Base-by-base conservation (phyloP, 1,140 invertebrate genomes). In the Drosophila kanapiae region DNA sequence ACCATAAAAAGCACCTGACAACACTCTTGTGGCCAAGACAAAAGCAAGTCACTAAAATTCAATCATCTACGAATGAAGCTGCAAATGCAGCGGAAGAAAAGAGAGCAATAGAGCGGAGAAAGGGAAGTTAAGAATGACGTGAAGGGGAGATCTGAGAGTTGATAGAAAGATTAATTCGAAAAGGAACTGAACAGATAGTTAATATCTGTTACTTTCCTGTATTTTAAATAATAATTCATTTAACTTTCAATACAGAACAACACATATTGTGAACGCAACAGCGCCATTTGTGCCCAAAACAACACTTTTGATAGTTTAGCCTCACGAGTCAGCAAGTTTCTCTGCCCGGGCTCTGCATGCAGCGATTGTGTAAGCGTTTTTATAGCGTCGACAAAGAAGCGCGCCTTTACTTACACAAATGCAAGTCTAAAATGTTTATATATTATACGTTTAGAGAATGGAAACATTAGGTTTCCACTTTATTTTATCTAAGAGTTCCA, bases 1-100 rank as follows among this genome's bases (percentile, higher is more conserved):
- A 51, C 70, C 70, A 74, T 74, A 74, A 74, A 74, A 74, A 74
- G 45, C 70, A 74, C 70, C 70, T 74, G 70, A 72, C 70, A 72
- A 60, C 69, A 72, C 68, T 60, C 48, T 60, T 60, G 70, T 75
- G 69, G 71, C 57, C 70, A 58, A 75, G 51, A 62, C 47, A 48
- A 71, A 74, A 63, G 23, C 53, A n/a, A 49, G 68, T 68, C 68
- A 72, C 74, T 40, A 67, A 76, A 76, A 77, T 65, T 57, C 72
- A 76, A 76, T 76, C 61, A 76, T 58, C 54, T 45, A 37, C 37
- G 43, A 35, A 75, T 53, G 72, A 65, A 65, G 69, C 69, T 71
- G 48, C 14, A 48, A 48, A 70, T 49, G 42, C 49, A 37, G 35
- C 31, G 29, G n/a, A 51, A 53, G 67, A 29, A 68, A 48, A 29